Evolutionary conservation across 2,888 invertebrate species (phyloP).

Genomic region (Tetragonula carbonaria): DNA sequence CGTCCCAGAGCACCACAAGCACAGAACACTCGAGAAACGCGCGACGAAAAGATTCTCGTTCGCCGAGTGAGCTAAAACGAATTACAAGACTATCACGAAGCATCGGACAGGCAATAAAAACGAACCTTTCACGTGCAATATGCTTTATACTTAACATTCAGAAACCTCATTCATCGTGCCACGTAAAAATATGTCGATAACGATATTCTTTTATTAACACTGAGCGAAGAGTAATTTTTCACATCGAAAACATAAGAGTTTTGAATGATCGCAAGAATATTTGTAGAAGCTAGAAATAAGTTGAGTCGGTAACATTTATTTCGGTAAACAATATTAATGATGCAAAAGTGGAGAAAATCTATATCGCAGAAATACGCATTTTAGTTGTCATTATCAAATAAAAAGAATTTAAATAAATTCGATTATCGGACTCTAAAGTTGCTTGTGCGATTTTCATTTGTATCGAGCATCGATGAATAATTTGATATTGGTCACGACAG

Average conservation of each 20-base stretch:
- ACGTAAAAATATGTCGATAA: not conserved
- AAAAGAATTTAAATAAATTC: too few species aligned
- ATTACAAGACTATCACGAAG: not conserved
- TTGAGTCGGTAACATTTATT: too few species aligned
- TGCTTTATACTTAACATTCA: not conserved
- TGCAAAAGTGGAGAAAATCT: too few species aligned
- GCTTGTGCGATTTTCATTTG: not conserved
- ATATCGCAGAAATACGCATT: too few species aligned
- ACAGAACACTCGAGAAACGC: not conserved
- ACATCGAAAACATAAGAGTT: not conserved
- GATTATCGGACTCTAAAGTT: too few species aligned
- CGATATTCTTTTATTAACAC: too few species aligned
- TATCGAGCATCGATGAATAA: not conserved
- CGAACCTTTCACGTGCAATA: not conserved
- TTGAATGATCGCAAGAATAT: too few species aligned
- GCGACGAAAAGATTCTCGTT: not conserved
- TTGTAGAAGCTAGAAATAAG: too few species aligned
- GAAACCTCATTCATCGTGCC: not conserved
- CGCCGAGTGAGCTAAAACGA: not conserved
- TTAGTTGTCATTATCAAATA: too few species aligned
- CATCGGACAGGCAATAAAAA: not conserved
- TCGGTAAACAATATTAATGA: too few species aligned
- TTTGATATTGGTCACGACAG: not conserved
- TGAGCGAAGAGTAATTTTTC: not conserved
- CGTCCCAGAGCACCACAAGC: conserved; percentile 6